Evolutionary conservation across 2,888 invertebrate species (phyloP).

Genomic region (Cenopis cana): DNA sequence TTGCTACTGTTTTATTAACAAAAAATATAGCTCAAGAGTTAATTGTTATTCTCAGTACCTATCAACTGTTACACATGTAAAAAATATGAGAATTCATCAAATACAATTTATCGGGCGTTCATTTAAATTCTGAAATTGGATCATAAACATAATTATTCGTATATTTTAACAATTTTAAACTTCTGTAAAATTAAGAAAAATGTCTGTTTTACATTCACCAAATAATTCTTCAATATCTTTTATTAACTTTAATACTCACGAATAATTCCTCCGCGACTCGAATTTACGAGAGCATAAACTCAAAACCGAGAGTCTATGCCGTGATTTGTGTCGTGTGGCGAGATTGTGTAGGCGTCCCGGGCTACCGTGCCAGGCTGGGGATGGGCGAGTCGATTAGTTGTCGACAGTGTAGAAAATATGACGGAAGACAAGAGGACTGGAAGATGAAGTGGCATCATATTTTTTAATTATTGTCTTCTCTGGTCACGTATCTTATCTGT

Average conservation of each 20-base stretch:
- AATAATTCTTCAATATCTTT: neutral
- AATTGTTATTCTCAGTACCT: neutral
- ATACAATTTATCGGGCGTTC: too few relatives aligned
- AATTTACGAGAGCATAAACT: constrained; percentile 54
- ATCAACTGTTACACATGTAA: neutral
- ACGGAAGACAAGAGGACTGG: neutral
- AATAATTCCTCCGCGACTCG: neutral
- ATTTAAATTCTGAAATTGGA: too few relatives aligned
- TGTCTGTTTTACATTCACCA: neutral
- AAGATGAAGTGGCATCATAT: neutral
- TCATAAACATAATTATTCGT: too few relatives aligned
- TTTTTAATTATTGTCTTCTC: neutral
- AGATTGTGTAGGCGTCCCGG: constrained; percentile 65
- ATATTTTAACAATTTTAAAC: too few relatives aligned
- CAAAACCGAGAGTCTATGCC: constrained; percentile 68
- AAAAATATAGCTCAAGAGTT: neutral
- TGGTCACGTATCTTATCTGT: too few relatives aligned
- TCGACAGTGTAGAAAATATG: constrained; percentile 8
- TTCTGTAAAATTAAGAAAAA: neutral
- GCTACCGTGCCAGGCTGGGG: constrained; percentile 63
- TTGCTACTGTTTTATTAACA: neutral
- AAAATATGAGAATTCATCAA: neutral
- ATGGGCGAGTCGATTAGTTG: constrained; percentile 47
- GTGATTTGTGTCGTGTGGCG: constrained; percentile 74
- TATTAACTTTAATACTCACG: constrained; percentile 5